These are phyloP conservation scores for Uloborus diversus DNA, from an alignment of 1,140 invertebrate genomes.

Conservation along the genomic window DNA sequence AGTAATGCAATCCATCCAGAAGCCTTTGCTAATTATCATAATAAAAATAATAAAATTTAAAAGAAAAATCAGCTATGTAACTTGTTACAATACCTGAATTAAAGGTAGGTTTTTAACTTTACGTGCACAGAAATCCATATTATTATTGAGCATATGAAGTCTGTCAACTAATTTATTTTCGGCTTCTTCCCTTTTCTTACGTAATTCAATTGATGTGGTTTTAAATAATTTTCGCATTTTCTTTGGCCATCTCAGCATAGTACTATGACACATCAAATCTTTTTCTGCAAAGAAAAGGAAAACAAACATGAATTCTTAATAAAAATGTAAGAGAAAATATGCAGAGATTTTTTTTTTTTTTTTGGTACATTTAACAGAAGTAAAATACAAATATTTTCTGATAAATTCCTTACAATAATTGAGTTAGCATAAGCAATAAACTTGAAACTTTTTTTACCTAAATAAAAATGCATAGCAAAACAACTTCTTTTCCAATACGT, in stretches of 20 bases:
- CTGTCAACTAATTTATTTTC: constrained; percentile 11
- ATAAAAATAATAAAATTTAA: neutral
- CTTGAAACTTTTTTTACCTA: too few relatives aligned
- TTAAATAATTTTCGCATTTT: constrained; percentile 28
- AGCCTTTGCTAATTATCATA: neutral
- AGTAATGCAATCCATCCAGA: neutral
- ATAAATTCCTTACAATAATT: too few relatives aligned
- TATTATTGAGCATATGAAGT: constrained; percentile 14
- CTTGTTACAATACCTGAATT: constrained; percentile 5
- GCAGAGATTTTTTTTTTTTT: too few relatives aligned
- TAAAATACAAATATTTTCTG: too few relatives aligned
- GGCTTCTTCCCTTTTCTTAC: constrained; percentile 24
- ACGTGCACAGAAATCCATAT: constrained; percentile 11
- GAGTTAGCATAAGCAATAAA: too few relatives aligned
- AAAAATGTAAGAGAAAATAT: too few relatives aligned
- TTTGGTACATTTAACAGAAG: too few relatives aligned
- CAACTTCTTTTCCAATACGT: too few relatives aligned
- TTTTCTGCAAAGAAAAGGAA: constrained; percentile 71
- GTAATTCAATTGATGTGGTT: constrained; percentile 29
- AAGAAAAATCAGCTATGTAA: neutral
- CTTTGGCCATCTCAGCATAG: constrained; percentile 38
- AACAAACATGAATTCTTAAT: constrained; percentile 91
- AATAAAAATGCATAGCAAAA: too few relatives aligned
- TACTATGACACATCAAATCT: constrained; percentile 26
- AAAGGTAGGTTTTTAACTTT: constrained; percentile 41